Base-by-base conservation (phyloP, 1,140 invertebrate genomes). In the Ditylenchus dipsaci region DNA sequence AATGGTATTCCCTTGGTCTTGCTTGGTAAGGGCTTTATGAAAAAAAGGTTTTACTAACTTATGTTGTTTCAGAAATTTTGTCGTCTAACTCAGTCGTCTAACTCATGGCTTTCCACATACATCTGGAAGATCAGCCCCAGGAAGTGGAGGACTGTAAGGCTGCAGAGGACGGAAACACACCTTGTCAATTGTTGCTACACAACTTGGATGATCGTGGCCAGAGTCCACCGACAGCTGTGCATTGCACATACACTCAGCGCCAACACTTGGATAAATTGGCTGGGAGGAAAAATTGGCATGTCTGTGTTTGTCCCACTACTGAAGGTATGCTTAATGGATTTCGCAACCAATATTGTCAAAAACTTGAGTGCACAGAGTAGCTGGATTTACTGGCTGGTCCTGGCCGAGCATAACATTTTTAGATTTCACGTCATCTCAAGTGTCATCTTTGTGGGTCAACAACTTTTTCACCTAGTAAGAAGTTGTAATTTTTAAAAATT, bases 61-160 rank as follows among this genome's bases (percentile, higher is more conserved):
- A n/a, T n/a, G n/a, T n/a, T n/a, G n/a, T n/a, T n/a, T n/a, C n/a
- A n/a, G n/a, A n/a, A n/a, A n/a, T n/a, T n/a, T n/a, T n/a, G n/a
- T n/a, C n/a, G n/a, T n/a, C n/a, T n/a, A n/a, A n/a, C n/a, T n/a
- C n/a, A n/a, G n/a, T n/a, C n/a, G n/a, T n/a, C n/a, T n/a, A n/a
- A n/a, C n/a, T n/a, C n/a, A n/a, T n/a, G n/a, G 73, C 80, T 5
- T 77, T 81, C 43, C 79, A 81, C 63, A 71, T 82, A 30, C 79
- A 81, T 67, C 66, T 81, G 47, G 79, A 81, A 62, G 79, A 81
- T 62, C 79, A 81, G 49, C 79, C n/a, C 79, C 76, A 75, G 27
- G 79, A 81, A 61, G 69, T 81, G 47, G 29, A 69, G n/a, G 74
- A 78, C 17, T 77, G 72, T 47, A 9, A 57, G 15, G 45, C 15